A percentile compares a stretch with the other conserved stretches of the same genome.
These are phyloP conservation scores for Lophotriccus pileatus DNA, from an alignment of 2,797 vertebrate genomes.

Conservation along the genomic window DNA sequence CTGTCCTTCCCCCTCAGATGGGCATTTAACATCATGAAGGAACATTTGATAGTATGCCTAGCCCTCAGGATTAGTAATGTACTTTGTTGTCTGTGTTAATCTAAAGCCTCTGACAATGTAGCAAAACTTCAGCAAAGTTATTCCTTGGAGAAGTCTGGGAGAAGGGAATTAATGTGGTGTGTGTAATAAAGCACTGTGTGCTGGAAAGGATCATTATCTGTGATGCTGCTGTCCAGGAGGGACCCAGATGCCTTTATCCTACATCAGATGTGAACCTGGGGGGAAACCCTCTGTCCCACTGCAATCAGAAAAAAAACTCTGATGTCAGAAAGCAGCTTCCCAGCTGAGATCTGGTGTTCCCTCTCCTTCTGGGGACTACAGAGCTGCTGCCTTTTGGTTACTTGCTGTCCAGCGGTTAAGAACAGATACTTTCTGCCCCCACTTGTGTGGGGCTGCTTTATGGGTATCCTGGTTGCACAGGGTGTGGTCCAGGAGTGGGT, in stretches of 20 bases:
- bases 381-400: background rate
- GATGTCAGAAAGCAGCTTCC: background rate
- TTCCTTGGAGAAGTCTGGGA: background rate
- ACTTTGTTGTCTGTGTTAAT: background rate
- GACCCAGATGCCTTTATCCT: background rate
- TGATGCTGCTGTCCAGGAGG: background rate
- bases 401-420: background rate
- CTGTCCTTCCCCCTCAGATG: background rate
- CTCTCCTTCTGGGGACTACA: background rate
- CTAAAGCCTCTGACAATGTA: background rate
- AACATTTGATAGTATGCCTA: background rate
- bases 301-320: background rate
- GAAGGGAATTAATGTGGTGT: background rate
- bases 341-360: background rate
- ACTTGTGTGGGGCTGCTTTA: background rate
- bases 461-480: accelerated
- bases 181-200: accelerated
- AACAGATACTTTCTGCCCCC: background rate
- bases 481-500: background rate
- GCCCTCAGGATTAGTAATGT: background rate
- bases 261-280: background rate
- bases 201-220: background rate
- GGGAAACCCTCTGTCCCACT: accelerated
- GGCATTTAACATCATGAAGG: background rate
- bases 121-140: background rate